A percentile compares a stretch with the other conserved stretches of the same genome.
phyloP scores from a whole-genome alignment of 2,888 invertebrate species.

The Mesorhabditis belari region DNA sequence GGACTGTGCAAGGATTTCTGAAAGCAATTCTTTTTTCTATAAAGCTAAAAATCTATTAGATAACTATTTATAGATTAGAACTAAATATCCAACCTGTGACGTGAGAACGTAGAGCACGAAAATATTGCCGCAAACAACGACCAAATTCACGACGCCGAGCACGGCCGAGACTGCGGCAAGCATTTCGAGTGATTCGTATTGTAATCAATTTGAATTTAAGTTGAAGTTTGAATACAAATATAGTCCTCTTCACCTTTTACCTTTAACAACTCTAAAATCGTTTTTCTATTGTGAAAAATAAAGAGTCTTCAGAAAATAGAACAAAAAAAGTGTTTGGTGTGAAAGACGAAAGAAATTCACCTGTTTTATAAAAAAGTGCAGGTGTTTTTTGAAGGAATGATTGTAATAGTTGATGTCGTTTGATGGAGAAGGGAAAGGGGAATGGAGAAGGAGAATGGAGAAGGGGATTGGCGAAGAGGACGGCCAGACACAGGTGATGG shows the following conservation, averaged over 20 bases:
- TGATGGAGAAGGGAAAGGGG: neutral
- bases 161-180: constrained; percentile 20
- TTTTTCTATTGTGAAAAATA: no score
- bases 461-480: neutral
- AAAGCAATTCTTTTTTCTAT: neutral
- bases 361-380: neutral
- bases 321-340: neutral
- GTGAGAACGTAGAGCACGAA: constrained; percentile 48
- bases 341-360: neutral
- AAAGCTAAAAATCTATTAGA: neutral
- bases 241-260: no score
- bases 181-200: no score
- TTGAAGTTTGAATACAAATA: no score
- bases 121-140: constrained; percentile 49
- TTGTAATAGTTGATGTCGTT: no score
- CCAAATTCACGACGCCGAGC: constrained; percentile 40
- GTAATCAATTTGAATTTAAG: no score
- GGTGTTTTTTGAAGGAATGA: neutral
- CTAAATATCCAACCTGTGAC: constrained; percentile 1
- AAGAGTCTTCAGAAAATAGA: neutral
- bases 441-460: neutral
- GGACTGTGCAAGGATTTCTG: constrained; percentile 70
- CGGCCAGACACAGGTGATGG: neutral
- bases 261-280: no score
- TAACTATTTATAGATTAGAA: neutral